These are phyloP conservation scores for Drosophila rellima DNA, from an alignment of 2,888 invertebrate genomes.

Conservation along the genomic window DNA sequence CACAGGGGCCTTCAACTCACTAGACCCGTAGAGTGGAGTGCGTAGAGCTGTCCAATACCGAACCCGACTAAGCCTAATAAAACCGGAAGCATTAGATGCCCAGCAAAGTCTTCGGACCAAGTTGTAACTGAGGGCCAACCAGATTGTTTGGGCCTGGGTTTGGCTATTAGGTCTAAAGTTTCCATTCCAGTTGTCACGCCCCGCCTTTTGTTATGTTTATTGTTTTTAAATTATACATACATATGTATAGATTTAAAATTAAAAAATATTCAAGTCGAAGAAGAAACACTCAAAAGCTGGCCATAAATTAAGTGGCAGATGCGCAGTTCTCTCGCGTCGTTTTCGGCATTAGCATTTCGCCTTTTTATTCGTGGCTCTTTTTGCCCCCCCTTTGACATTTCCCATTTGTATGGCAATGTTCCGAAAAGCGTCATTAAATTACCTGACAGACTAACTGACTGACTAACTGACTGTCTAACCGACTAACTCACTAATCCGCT, in stretches of 20 bases:
- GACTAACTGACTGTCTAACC: constrained; percentile 19
- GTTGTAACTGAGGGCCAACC: constrained; percentile 63
- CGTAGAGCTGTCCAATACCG: constrained; percentile 11
- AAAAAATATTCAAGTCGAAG: constrained; percentile 24
- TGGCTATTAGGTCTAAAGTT: constrained; percentile 24
- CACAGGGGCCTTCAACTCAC: constrained; percentile 45
- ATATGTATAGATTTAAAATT: constrained; percentile 39
- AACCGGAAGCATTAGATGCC: constrained; percentile 79
- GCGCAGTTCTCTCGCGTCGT: constrained; percentile 54
- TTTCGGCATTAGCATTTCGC: constrained; percentile 61
- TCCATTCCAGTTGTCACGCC: constrained; percentile 68
- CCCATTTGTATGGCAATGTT: constrained; percentile 64
- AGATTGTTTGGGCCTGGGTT: constrained; percentile 26
- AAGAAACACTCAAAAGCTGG: constrained; percentile 34
- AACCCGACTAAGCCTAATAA: constrained; percentile 63
- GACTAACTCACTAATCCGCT: constrained; percentile 31
- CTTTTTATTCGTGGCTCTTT: constrained; percentile 10
- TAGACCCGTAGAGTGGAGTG: constrained; percentile 24
- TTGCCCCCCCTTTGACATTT: constrained; percentile 25
- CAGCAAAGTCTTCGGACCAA: constrained; percentile 21
- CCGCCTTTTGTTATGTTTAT: constrained; percentile 67
- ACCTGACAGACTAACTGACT: constrained; percentile 26
- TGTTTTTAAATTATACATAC: constrained; percentile 70
- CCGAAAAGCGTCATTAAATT: constrained; percentile 51
- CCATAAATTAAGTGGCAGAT: constrained; percentile 62